Conservation (phyloP, 1,140 invertebrate species). For the Drosophila burlai region DNA sequence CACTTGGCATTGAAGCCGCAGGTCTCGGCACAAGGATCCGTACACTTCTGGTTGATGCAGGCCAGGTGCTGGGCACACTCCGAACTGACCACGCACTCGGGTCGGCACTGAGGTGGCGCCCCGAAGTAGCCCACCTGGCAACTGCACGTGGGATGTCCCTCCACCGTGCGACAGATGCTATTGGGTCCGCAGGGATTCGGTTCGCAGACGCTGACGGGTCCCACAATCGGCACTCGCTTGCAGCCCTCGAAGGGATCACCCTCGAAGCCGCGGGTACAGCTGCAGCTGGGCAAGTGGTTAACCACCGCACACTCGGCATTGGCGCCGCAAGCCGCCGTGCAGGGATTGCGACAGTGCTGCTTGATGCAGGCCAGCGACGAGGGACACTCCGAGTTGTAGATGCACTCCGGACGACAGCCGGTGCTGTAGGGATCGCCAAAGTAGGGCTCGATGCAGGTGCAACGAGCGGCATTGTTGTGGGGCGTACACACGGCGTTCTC, state of each 20-base stretch:
- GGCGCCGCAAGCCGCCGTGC: conserved; percentile 92
- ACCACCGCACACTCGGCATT: conserved; percentile 92
- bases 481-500: conserved; percentile 91
- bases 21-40: conserved; percentile 92
- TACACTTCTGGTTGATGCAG: conserved; percentile 92
- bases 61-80: conserved; percentile 91
- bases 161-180: conserved; percentile 90
- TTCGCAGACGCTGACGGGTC: conserved; percentile 89
- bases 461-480: conserved; percentile 89
- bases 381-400: conserved; percentile 92
- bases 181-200: conserved; percentile 93
- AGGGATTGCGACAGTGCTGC: conserved; percentile 93
- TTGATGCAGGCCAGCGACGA: conserved; percentile 92
- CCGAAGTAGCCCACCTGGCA: conserved; percentile 92
- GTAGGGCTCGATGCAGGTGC: conserved; percentile 93
- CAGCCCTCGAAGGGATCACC: conserved; percentile 94
- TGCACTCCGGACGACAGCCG: conserved; percentile 92
- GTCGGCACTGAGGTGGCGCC: conserved; percentile 90
- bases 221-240: conserved; percentile 86
- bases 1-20: conserved; percentile 93
- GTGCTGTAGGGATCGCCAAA: conserved; percentile 92
- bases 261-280: conserved; percentile 90
- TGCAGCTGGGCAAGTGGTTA: conserved; percentile 93
- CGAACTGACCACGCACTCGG: conserved; percentile 92
- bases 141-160: conserved; percentile 91